Evolutionary conservation across 1,140 invertebrate species (phyloP).

Genomic region (Oncopodura yosiiana): DNA sequence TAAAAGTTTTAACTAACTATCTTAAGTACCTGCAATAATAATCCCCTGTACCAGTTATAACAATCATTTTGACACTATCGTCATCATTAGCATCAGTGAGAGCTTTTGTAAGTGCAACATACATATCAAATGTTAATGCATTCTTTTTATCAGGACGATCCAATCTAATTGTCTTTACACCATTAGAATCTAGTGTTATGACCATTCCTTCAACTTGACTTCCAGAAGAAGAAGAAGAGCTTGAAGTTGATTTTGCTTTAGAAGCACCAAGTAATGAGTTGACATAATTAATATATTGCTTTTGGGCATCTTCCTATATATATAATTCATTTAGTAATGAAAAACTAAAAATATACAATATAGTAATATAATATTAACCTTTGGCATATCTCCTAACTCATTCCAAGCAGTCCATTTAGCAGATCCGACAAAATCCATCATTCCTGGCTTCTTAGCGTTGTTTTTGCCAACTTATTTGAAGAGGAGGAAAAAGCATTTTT

Average conservation of each 20-base stretch:
- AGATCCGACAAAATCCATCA: slow-evolving; percentile 52
- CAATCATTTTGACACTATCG: slow-evolving; percentile 41
- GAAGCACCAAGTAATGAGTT: slow-evolving; percentile 5
- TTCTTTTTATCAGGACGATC: slow-evolving; percentile 49
- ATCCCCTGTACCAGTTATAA: slow-evolving; percentile 48
- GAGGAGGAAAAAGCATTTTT: no score
- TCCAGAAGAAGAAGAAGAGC: background rate
- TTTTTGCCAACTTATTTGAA: slow-evolving; percentile 47
- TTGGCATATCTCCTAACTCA: slow-evolving; percentile 40
- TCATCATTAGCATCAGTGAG: slow-evolving; percentile 46
- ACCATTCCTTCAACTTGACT: background rate
- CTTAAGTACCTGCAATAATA: slow-evolving; percentile 49
- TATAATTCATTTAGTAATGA: background rate
- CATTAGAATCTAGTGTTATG: slow-evolving; percentile 37
- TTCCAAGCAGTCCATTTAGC: slow-evolving; percentile 57
- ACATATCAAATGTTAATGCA: slow-evolving; percentile 49
- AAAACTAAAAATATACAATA: background rate
- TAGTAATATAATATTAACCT: slow-evolving; percentile 36
- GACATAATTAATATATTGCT: slow-evolving; percentile 21
- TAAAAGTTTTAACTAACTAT: no score
- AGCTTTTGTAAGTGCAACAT: slow-evolving; percentile 41
- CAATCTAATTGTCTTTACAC: slow-evolving; percentile 43
- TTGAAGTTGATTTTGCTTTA: background rate
- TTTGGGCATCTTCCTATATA: slow-evolving; percentile 29
- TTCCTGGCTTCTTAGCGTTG: slow-evolving; percentile 47